A percentile compares a stretch with the other conserved stretches of the same genome.
phyloP scores from a whole-genome alignment of 2,888 invertebrate species.

The Oxycera nigricornis region DNA sequence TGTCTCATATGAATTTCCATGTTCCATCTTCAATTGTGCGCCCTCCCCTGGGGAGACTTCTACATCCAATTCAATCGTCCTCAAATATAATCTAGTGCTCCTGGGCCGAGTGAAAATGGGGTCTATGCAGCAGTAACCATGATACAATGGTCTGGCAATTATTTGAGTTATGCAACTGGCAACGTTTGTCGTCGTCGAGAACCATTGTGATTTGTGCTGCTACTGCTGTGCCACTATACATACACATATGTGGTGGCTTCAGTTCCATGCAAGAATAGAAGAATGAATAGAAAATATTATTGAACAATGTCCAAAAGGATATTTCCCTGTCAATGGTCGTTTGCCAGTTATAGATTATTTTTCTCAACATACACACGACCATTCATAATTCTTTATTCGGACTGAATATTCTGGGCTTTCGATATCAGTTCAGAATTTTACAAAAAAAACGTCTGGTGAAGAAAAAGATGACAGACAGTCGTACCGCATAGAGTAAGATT shows the following conservation, averaged over 20 bases:
- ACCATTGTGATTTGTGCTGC: background rate
- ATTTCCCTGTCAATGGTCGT: background rate
- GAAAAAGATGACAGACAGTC: conserved; percentile 21
- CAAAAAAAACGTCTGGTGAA: background rate
- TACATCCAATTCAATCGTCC: too few relatives aligned
- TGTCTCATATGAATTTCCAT: too few relatives aligned
- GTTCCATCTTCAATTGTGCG: too few relatives aligned
- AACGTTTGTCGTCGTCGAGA: background rate
- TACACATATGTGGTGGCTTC: background rate
- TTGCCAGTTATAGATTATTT: too few relatives aligned
- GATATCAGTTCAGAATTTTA: conserved; percentile 11
- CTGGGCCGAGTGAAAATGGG: background rate
- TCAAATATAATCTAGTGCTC: background rate
- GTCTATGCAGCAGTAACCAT: background rate
- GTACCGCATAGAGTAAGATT: conserved; percentile 31
- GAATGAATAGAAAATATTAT: conserved; percentile 21
- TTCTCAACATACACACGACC: background rate
- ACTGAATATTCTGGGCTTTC: conserved; percentile 3
- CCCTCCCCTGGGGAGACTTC: too few relatives aligned
- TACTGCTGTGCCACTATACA: background rate
- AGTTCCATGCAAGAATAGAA: background rate
- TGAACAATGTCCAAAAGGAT: background rate
- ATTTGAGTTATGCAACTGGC: conserved; percentile 28
- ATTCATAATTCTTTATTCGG: conserved; percentile 18
- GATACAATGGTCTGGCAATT: conserved; percentile 26